Evolutionary conservation across 2,888 invertebrate species (phyloP).

Genomic region (Cryptosula pallasiana): DNA sequence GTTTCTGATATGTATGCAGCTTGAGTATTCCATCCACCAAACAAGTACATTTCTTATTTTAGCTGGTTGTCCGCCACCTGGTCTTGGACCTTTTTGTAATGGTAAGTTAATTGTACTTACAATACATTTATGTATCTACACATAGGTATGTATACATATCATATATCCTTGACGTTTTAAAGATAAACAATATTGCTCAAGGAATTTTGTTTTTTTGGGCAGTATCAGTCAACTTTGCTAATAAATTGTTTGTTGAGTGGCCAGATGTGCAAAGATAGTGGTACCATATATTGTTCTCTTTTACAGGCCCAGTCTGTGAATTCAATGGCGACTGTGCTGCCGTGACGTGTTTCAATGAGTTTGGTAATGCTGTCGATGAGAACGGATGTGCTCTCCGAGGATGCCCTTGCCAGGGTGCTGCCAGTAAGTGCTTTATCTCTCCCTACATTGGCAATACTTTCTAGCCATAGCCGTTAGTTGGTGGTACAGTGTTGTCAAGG

Average conservation of each 20-base stretch:
- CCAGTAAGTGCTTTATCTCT: neutral
- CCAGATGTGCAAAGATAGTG: too few relatives aligned
- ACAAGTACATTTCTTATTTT: too few relatives aligned
- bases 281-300: too few relatives aligned
- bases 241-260: too few relatives aligned
- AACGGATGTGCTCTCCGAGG: neutral
- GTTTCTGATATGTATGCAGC: too few relatives aligned
- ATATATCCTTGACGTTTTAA: neutral
- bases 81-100: neutral
- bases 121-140: neutral
- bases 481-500: too few relatives aligned
- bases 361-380: constrained; percentile 14
- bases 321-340: constrained; percentile 1
- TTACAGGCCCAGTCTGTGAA: neutral
- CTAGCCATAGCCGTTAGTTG: too few relatives aligned
- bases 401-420: constrained; percentile 10
- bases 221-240: too few relatives aligned
- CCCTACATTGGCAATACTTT: neutral
- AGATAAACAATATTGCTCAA: neutral
- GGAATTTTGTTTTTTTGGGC: too few relatives aligned
- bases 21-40: too few relatives aligned
- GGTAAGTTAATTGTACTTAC: neutral
- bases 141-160: neutral
- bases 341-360: neutral
- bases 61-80: neutral